Evolutionary conservation across 2,113 vertebrate genomes (phyloP).

Genomic region (Origma solitaria): DNA sequence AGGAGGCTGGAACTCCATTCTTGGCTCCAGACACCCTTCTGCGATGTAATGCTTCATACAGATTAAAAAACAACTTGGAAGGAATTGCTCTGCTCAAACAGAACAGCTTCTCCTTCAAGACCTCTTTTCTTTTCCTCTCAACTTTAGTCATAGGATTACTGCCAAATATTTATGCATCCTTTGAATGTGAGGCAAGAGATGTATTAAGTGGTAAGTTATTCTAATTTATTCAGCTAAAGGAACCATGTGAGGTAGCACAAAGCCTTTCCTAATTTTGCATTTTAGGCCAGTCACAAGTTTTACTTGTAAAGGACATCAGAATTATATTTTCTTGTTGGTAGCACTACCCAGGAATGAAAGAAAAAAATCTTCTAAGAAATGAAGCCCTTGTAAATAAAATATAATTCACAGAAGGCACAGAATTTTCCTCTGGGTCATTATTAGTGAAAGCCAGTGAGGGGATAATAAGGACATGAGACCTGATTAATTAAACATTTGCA

Average conservation of each 20-base stretch:
- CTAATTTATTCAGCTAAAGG: conserved; percentile 41
- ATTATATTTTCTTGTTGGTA: conserved; percentile 13
- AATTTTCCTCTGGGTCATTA: conserved; percentile 78
- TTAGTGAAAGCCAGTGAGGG: conserved; percentile 70
- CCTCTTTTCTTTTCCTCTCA: neutral
- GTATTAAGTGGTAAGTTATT: conserved; percentile 51
- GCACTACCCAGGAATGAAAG: neutral
- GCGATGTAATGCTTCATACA: neutral
- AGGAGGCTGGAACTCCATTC: neutral
- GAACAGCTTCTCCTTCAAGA: neutral
- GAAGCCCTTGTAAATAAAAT: conserved; percentile 75
- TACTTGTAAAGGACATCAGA: neutral
- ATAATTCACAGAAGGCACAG: conserved; percentile 70
- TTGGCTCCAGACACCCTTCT: neutral
- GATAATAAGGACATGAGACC: conserved; percentile 73
- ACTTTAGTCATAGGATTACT: conserved; percentile 32
- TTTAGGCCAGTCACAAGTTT: neutral
- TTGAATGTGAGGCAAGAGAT: neutral
- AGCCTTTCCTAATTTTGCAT: conserved; percentile 2
- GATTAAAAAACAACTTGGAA: neutral
- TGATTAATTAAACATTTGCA: conserved; percentile 79
- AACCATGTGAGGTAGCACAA: neutral
- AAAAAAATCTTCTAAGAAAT: conserved; percentile 42
- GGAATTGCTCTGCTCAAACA: neutral
- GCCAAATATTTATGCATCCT: conserved; percentile 46